phyloP scores from a whole-genome alignment of 2,888 invertebrate genomes.

The Formica aserva region DNA sequence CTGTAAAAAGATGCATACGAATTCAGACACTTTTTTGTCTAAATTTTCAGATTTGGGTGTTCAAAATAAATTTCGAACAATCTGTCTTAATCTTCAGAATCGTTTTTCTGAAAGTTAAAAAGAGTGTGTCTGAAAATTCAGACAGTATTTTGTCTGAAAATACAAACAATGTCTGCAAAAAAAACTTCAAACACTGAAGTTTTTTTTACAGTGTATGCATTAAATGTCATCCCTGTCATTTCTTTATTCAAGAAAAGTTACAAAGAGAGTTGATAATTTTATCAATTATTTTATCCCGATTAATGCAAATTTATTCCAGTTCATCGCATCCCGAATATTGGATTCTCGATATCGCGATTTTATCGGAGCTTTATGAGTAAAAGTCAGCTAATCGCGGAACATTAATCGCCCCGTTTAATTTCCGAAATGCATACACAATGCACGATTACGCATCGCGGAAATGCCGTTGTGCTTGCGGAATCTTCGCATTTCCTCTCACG shows the following conservation, averaged over 20 bases:
- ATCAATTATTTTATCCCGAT: background rate
- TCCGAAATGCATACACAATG: background rate
- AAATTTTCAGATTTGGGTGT: no score
- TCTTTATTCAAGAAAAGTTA: background rate
- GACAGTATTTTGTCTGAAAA: no score
- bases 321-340: background rate
- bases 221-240: background rate
- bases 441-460: background rate
- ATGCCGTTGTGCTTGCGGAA: background rate
- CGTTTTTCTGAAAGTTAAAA: no score
- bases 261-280: background rate
- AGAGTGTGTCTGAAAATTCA: no score
- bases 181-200: no score
- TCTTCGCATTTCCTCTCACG: conserved; percentile 2
- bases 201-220: no score
- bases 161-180: no score
- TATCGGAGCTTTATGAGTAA: background rate
- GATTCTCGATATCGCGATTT: background rate
- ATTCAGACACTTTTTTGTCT: no score
- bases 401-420: background rate
- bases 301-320: background rate
- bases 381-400: background rate
- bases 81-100: no score
- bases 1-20: no score
- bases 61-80: no score